Evolutionary conservation across 2,888 invertebrate species (phyloP).

Genomic region (Clostera curtula): DNA sequence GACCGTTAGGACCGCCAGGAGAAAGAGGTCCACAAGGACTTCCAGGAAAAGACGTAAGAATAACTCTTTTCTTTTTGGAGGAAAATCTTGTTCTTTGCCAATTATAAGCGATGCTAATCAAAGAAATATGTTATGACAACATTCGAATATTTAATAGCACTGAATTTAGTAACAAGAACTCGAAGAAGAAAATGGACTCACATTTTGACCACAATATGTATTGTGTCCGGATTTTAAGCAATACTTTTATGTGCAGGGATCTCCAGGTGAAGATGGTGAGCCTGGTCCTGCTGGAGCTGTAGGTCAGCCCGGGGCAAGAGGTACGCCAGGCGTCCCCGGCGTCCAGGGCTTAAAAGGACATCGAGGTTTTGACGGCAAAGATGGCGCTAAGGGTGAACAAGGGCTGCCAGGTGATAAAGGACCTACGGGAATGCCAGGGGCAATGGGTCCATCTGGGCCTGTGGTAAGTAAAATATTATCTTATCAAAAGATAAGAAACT

Average conservation of each 20-base stretch:
- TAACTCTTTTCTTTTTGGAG: constrained; percentile 1
- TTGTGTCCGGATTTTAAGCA: too few species aligned
- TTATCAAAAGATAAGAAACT: constrained; percentile 1
- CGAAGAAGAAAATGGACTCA: too few species aligned
- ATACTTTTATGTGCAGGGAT: constrained; percentile 70
- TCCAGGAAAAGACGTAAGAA: constrained; percentile 83
- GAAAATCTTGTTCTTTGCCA: too few species aligned
- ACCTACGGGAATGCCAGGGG: constrained; percentile 77
- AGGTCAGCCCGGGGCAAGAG: constrained; percentile 84
- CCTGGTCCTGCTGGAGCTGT: constrained; percentile 81
- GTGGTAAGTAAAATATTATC: constrained; percentile 61
- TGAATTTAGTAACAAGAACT: too few species aligned
- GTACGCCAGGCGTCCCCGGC: constrained; percentile 83
- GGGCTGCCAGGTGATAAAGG: constrained; percentile 86
- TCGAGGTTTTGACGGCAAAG: constrained; percentile 84
- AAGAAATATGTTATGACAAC: too few species aligned
- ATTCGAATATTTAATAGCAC: too few species aligned
- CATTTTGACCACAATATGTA: too few species aligned
- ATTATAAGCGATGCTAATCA: too few species aligned
- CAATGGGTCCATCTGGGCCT: constrained; percentile 82
- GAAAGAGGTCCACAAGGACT: constrained; percentile 81
- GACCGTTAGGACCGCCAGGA: constrained; percentile 79
- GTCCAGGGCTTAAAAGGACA: constrained; percentile 89
- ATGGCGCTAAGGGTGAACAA: constrained; percentile 88
- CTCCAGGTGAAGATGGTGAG: constrained; percentile 87